Conservation (phyloP, 2,888 invertebrate species). For the Pristionchus mayeri region DNA sequence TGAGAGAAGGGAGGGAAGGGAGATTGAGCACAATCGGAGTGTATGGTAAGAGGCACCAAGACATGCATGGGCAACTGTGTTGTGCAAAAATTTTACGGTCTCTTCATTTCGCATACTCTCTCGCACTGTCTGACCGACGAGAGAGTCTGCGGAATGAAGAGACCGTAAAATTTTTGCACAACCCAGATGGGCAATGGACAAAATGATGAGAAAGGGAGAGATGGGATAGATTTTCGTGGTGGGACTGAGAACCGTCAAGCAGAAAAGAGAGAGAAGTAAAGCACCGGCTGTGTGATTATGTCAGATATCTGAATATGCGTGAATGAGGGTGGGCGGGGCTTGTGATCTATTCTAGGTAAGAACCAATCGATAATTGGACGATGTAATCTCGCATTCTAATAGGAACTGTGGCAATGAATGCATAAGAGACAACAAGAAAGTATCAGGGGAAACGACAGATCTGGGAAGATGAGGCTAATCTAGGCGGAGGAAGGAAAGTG, state of each 20-base stretch:
- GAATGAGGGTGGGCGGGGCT: not conserved
- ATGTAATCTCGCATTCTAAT: not conserved
- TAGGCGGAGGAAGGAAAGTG: not conserved
- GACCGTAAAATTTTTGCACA: not conserved
- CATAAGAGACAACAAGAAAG: too few species aligned
- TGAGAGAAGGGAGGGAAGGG: not conserved
- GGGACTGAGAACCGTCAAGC: not conserved
- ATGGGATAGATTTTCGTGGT: not conserved
- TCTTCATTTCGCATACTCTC: too few species aligned
- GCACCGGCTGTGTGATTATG: slow-evolving; percentile 22
- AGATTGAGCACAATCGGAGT: too few species aligned
- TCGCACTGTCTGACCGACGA: too few species aligned
- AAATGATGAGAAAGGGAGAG: not conserved
- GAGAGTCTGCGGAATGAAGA: too few species aligned
- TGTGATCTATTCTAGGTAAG: slow-evolving; percentile 3
- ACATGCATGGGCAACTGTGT: not conserved
- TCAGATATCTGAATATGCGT: not conserved
- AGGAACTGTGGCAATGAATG: not conserved
- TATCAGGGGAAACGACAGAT: not conserved
- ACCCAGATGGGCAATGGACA: not conserved
- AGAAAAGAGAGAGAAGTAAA: not conserved
- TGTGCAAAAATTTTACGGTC: too few species aligned
- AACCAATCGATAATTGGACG: slow-evolving; percentile 42
- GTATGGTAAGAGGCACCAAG: not conserved
- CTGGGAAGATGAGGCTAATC: not conserved